Evolutionary conservation across 1,140 invertebrate genomes (phyloP).

Genomic region (Laodelphax striatellus): DNA sequence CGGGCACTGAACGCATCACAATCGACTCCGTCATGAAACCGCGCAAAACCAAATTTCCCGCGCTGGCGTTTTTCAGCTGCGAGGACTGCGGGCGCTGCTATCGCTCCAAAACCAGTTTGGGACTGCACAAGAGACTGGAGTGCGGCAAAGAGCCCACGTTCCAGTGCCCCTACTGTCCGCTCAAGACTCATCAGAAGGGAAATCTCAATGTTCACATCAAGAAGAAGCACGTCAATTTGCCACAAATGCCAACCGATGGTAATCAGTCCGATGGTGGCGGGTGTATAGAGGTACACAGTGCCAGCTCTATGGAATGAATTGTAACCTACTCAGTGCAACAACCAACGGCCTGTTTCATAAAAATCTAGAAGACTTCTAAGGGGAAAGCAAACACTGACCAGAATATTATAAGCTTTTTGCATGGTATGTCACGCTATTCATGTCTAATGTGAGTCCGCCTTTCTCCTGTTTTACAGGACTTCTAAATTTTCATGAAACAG

Average conservation of each 20-base stretch:
- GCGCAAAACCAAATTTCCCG: constrained; percentile 10
- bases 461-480: too few species aligned
- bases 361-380: too few species aligned
- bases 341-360: too few species aligned
- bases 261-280: neutral
- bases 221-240: constrained; percentile 27
- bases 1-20: neutral
- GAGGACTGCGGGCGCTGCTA: constrained; percentile 34
- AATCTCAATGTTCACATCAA: constrained; percentile 35
- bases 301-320: too few species aligned
- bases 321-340: too few species aligned
- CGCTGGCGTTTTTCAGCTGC: constrained; percentile 24
- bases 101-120: constrained; percentile 36
- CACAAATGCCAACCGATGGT: neutral
- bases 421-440: too few species aligned
- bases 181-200: constrained; percentile 37
- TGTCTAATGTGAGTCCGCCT: too few species aligned
- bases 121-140: constrained; percentile 40
- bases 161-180: constrained; percentile 37
- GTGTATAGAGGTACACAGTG: neutral
- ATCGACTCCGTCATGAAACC: constrained; percentile 3
- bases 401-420: too few species aligned
- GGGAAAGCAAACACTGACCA: too few species aligned
- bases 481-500: too few species aligned
- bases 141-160: constrained; percentile 43